Evolutionary conservation across 2,797 vertebrate species (phyloP).

Genomic region (Pangasius larnaudii): DNA sequence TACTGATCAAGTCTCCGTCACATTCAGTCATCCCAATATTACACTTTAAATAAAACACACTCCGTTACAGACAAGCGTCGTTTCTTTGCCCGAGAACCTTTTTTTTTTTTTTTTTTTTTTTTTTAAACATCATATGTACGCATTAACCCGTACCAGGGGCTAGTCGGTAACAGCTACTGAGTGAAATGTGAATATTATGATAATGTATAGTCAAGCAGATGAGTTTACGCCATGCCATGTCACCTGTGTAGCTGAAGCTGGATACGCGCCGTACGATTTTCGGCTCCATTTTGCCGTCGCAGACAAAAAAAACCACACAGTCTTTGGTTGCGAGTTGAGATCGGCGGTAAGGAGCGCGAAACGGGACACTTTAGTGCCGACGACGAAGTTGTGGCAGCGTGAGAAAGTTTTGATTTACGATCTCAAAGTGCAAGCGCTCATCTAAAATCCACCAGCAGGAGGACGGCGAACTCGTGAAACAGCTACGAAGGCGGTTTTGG

Average conservation of each 20-base stretch:
- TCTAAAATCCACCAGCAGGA: not conserved
- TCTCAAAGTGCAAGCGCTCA: not conserved
- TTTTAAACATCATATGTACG: not conserved
- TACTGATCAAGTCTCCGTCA: constrained; percentile 50
- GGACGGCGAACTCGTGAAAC: not conserved
- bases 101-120: not conserved
- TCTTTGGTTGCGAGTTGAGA: not conserved
- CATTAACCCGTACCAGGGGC: constrained; percentile 20
- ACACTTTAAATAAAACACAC: constrained; percentile 35
- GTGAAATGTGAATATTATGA: not conserved
- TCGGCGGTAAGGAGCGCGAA: not conserved
- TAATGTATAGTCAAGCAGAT: not conserved
- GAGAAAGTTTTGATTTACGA: not conserved
- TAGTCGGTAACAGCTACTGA: constrained; percentile 1
- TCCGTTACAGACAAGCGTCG: constrained; percentile 15
- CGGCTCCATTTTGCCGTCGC: not conserved
- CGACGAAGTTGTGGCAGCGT: not conserved
- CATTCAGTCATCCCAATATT: constrained; percentile 13
- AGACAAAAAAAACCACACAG: not conserved
- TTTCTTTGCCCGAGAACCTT: not conserved
- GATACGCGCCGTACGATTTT: not conserved
- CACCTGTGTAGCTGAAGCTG: not conserved
- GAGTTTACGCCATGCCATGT: constrained; percentile 1
- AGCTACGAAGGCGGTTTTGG: not conserved
- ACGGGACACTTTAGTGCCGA: no score